Conservation (phyloP, 2,113 vertebrate genomes). For the Clinocottus analis region DNA sequence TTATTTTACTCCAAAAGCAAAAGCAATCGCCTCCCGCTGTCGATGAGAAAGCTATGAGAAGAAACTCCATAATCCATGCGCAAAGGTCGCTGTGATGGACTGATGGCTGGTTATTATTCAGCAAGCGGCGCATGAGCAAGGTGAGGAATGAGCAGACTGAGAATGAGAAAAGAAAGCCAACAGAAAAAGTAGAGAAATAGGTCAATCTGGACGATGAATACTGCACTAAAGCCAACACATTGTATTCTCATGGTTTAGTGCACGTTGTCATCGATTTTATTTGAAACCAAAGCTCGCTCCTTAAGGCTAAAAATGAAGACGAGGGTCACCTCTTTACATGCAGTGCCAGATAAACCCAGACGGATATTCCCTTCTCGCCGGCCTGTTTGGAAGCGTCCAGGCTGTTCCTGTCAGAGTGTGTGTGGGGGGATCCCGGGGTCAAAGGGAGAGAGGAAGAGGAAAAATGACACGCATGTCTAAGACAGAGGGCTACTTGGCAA, state of each 20-base stretch:
- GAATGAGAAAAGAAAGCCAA: background rate
- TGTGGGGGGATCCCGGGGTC: slow-evolving; percentile 15
- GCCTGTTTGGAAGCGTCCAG: background rate
- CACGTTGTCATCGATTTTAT: background rate
- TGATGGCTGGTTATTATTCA: slow-evolving; percentile 39
- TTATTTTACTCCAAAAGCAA: slow-evolving; percentile 19
- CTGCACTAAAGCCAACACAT: background rate
- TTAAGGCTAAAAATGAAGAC: background rate
- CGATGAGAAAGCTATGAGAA: slow-evolving; percentile 6
- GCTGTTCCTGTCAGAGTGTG: slow-evolving; percentile 16
- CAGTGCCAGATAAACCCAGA: slow-evolving; percentile 9
- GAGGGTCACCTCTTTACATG: background rate
- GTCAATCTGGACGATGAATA: background rate
- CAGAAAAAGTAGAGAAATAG: background rate
- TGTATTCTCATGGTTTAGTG: background rate
- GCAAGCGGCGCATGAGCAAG: slow-evolving; percentile 9
- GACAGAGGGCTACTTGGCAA: slow-evolving; percentile 60
- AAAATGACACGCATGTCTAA: slow-evolving; percentile 62
- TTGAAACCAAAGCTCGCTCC: background rate
- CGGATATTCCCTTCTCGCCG: background rate
- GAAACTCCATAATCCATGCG: background rate
- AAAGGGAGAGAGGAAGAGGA: slow-evolving; percentile 50
- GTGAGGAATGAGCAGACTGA: slow-evolving; percentile 10
- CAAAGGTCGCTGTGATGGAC: slow-evolving; percentile 19
- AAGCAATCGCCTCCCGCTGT: background rate